phyloP scores from a whole-genome alignment of 2,888 invertebrate genomes.

The Silvanus unidentatus region DNA sequence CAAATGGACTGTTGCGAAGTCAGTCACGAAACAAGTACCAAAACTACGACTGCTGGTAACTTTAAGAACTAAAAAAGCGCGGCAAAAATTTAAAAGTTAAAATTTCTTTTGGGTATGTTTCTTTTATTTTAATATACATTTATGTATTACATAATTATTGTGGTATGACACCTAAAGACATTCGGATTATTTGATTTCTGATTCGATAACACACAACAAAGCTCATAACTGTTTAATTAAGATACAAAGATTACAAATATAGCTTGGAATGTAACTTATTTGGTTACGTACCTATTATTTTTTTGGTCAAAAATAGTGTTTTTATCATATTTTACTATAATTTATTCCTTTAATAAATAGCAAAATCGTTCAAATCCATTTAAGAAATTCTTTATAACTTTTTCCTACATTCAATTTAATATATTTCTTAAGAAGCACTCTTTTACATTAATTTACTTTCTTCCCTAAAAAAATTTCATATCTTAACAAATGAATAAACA shows the following conservation, averaged over 20 bases:
- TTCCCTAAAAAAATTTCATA: background rate
- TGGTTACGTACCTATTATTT: conserved; percentile 26
- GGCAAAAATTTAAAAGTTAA: background rate
- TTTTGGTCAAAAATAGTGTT: conserved; percentile 44
- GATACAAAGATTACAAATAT: conserved; percentile 38
- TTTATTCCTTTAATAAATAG: background rate
- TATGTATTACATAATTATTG: conserved; percentile 48
- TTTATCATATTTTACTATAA: conserved; percentile 13
- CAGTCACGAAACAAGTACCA: too few species aligned
- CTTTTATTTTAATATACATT: conserved; percentile 41
- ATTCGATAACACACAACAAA: conserved; percentile 44
- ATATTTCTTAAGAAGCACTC: conserved; percentile 6
- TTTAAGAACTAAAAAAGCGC: too few species aligned
- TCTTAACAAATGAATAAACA: conserved; percentile 2
- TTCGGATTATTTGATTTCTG: conserved; percentile 43
- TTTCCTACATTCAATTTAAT: conserved; percentile 14
- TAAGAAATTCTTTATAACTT: conserved; percentile 4
- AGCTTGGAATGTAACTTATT: conserved; percentile 41
- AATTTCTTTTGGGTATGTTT: conserved; percentile 4
- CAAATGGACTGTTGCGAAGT: too few species aligned
- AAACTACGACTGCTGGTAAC: too few species aligned
- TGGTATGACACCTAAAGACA: conserved; percentile 46
- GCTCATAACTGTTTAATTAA: conserved; percentile 31
- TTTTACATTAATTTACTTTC: background rate
- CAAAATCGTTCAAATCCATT: conserved; percentile 4